Percentiles rank a stretch among this genome's conserved stretches.
Conservation (phyloP, 2,113 vertebrate species). For the Hyaena hyaena region DNA sequence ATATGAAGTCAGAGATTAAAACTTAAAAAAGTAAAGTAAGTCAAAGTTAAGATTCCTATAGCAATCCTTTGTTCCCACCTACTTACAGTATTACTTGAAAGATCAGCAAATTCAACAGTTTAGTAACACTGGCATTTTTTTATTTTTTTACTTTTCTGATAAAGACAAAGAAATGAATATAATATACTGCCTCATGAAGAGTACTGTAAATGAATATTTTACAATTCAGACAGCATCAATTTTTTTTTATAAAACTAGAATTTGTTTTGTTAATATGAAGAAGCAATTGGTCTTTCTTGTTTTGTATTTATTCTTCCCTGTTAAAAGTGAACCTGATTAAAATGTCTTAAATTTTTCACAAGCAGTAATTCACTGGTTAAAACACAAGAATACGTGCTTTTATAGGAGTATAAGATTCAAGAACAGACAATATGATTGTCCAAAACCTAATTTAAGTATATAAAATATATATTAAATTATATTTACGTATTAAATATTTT, state of each 20-base stretch:
- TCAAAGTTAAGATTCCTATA: not conserved
- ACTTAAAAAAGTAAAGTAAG: not conserved
- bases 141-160: not conserved
- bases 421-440: not conserved
- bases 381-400: not conserved
- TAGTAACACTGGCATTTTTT: not conserved
- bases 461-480: no score
- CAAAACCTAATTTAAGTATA: no score
- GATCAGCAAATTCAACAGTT: not conserved
- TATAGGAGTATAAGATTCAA: not conserved
- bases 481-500: no score
- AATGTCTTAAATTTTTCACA: not conserved
- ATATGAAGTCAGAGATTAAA: constrained; percentile 33
- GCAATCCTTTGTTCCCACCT: not conserved
- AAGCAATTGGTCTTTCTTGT: not conserved
- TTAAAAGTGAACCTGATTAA: not conserved
- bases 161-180: not conserved
- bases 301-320: not conserved
- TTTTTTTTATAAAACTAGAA: constrained; percentile 31
- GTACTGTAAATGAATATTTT: not conserved
- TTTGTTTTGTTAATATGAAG: constrained; percentile 17
- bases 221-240: not conserved
- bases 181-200: constrained; percentile 33
- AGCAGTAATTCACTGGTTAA: not conserved
- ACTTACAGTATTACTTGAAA: not conserved